Percentiles rank a stretch among this genome's conserved stretches.
phyloP scores from a whole-genome alignment of 1,140 invertebrate genomes.

The Cyclina sinensis region DNA sequence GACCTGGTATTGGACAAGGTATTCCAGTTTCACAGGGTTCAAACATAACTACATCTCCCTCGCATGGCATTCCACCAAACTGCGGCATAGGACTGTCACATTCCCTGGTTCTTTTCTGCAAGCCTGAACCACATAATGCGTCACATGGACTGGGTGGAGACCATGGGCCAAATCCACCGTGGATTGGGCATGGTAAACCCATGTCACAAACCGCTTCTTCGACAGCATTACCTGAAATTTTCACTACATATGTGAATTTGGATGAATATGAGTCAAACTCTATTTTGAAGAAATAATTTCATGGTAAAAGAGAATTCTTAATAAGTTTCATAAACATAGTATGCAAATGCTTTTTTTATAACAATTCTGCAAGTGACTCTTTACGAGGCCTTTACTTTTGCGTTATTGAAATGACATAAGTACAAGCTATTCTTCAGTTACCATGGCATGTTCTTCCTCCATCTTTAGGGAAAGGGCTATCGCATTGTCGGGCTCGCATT shows the following conservation, averaged over 20 bases:
- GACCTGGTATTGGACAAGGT: constrained; percentile 48
- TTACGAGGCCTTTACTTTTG: too few relatives aligned
- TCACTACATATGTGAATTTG: too few relatives aligned
- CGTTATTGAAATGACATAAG: too few relatives aligned
- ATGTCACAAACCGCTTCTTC: constrained; percentile 72
- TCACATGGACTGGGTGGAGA: constrained; percentile 16
- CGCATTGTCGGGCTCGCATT: constrained; percentile 58
- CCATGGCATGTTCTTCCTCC: constrained; percentile 54
- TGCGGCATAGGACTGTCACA: constrained; percentile 53
- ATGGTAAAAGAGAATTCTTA: too few relatives aligned
- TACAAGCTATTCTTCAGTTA: not conserved
- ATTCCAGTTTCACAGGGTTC: constrained; percentile 55
- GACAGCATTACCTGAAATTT: constrained; percentile 73
- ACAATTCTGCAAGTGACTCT: too few relatives aligned
- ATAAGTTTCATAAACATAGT: too few relatives aligned
- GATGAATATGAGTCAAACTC: too few relatives aligned
- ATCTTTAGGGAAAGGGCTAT: constrained; percentile 36
- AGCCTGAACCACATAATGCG: constrained; percentile 15
- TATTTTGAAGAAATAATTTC: too few relatives aligned
- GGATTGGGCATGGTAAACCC: constrained; percentile 29
- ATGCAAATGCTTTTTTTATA: too few relatives aligned
- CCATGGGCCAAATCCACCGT: constrained; percentile 54
- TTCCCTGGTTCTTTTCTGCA: not conserved
- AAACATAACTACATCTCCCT: not conserved
- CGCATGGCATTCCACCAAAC: constrained; percentile 50